Percentiles rank a stretch among this genome's conserved stretches.
phyloP scores from a whole-genome alignment of 2,113 vertebrate species.

The Chrysochloris asiatica region DNA sequence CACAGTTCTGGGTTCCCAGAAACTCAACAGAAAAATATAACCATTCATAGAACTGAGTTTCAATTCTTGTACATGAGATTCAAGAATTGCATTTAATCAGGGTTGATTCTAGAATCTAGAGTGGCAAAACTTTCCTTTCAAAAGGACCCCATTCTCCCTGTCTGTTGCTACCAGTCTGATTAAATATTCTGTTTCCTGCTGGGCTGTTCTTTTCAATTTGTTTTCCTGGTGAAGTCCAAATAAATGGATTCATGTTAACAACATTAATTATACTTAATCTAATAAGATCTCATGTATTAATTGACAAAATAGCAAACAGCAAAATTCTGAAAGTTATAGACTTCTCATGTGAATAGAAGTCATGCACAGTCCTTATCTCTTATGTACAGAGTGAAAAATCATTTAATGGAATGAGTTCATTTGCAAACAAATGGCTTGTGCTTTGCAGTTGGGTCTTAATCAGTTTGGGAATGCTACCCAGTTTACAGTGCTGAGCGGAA shows the following conservation, averaged over 20 bases:
- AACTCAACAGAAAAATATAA: conserved; percentile 13
- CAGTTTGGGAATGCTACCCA: conserved; percentile 19
- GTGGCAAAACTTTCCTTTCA: background rate
- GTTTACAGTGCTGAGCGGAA: background rate
- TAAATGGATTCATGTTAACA: conserved; percentile 78
- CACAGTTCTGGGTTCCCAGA: conserved; percentile 13
- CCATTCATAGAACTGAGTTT: background rate
- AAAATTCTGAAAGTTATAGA: conserved; percentile 65
- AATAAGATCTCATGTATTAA: conserved; percentile 75
- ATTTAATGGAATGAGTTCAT: conserved; percentile 67
- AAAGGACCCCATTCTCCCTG: background rate
- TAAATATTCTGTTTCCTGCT: conserved; percentile 64
- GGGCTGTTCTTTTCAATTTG: conserved; percentile 75
- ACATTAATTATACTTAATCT: conserved; percentile 78
- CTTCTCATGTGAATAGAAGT: conserved; percentile 70
- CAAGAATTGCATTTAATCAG: background rate
- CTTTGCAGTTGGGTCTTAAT: conserved; percentile 59
- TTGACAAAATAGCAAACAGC: conserved; percentile 73
- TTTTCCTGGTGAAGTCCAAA: conserved; percentile 76
- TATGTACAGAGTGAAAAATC: conserved; percentile 67
- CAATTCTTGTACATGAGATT: background rate
- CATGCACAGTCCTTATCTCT: conserved; percentile 75
- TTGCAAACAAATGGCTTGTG: conserved; percentile 66
- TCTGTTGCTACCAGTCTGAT: conserved; percentile 50
- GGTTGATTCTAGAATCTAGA: background rate